Base-by-base conservation (phyloP, 2,888 invertebrate genomes). In the Trissoscelio sp. region DNA sequence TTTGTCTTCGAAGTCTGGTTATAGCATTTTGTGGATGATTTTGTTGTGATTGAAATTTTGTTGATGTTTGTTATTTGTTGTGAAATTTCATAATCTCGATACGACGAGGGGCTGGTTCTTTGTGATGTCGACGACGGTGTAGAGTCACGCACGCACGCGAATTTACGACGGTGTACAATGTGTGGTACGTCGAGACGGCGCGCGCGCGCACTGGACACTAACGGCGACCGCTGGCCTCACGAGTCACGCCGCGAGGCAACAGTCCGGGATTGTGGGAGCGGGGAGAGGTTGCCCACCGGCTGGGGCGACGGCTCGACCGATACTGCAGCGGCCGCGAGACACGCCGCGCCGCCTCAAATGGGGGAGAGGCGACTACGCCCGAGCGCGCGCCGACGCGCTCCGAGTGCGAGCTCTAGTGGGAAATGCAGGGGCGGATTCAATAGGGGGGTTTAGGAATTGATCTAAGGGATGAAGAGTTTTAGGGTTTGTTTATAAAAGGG, bases 291-390 rank as follows among this genome's bases (percentile, higher is more conserved):
- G 72, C 79, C 79, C 79, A 79, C 79, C 79, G 66, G 79, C 66
- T 72, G 58, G 79, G 79, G 79, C 72, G 79, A 79, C 72, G 73
- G 73, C 79, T 79, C 79, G 79, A 79, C 79, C 79, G 73, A 73
- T 79, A 79, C 79, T 79, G 73, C 60, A 60, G 58, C 67, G 57
- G 44, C 57, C 69, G 46, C 44, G 22, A 28, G n/a, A 44, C 48
- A 48, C 22, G 37, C 4, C 55, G 53, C 44, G 14, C 5, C 55
- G 46, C 57, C 24, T 51, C 4, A 46, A 70, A 64, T 72, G 57
- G 72, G 72, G 78, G 78, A 72, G 78, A 72, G 72, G 66, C 66
- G 79, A 79, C 79, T 79, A 73, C 79, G 79, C 72, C 79, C 79
- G 79, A 79, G 3, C 34, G 58, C 64, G 72, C 70, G 72, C 72